Base-by-base conservation (phyloP, 2,888 invertebrate species). In the Cosmia pyralina region DNA sequence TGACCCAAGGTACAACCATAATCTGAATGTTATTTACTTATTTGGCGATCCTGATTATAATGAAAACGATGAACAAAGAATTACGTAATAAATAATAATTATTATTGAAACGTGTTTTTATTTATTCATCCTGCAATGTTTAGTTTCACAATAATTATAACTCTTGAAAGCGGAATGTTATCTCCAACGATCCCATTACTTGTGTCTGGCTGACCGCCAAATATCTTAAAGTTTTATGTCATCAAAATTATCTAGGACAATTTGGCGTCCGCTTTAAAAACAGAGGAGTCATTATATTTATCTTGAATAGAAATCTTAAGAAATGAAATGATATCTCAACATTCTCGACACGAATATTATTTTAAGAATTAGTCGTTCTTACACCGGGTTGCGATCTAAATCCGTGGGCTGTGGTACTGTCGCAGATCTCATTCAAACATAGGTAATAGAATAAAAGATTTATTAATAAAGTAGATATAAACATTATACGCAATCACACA, bases 381-480 rank as follows among this genome's bases (percentile, higher is more conserved):
- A 81, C 81, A 79, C 83, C 80, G 85, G 79, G 84, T 81, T 81
- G 80, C 84, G 84, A 72, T 81, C 85, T 88, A 86, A 79, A 85
- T 87, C 73, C 46, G 85, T 77, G 76, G 62, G 17, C 57, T 70
- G 69, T 65, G 63, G 75, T 69, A 55, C 78, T 69, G 60, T 50
- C 38, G 53, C n/a, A 65, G 68, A 79, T 34, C 73, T 64, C 69
- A 87, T 83, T 86, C 58, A 86, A 88, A 84, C 87, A 87, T 79
- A 86, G 73, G 86, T 91, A 93, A 91, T 95, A 94, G 93, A 94
- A 93, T 95, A 95, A 94, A 93, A 94, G 93, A 93, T 96, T 96
- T 96, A 96, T 95, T 96, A 95, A 93, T 94, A 94, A 85, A 94
- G 92, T 94, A 94, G 91, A 93, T 94, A 94, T 95, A 95, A 94